Conservation (phyloP, 2,888 invertebrate genomes). For the Taphrorychus bicolor region DNA sequence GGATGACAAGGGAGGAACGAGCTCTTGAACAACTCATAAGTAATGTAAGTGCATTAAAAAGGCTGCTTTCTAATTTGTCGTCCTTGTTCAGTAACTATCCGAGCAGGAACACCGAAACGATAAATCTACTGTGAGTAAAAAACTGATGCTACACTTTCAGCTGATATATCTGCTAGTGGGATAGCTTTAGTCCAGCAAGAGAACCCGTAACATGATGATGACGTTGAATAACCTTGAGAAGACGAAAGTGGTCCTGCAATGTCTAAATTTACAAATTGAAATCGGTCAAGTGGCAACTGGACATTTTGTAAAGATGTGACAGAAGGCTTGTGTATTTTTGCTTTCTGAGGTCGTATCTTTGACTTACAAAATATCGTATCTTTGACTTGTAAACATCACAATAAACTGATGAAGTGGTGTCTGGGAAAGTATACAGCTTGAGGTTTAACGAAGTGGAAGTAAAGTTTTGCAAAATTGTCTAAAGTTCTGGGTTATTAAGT, state of each 20-base stretch:
- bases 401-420: not conserved
- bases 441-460: not conserved
- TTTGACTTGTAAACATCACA: not conserved
- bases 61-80: slow-evolving; percentile 10
- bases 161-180: slow-evolving; percentile 3
- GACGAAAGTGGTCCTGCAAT: no score
- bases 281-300: not conserved
- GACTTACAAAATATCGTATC: not conserved
- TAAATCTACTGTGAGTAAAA: slow-evolving; percentile 11
- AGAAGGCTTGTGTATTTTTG: slow-evolving; percentile 1
- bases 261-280: slow-evolving; percentile 1
- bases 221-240: no score
- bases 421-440: not conserved
- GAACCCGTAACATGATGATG: no score
- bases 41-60: not conserved
- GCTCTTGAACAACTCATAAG: not conserved
- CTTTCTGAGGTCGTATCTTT: not conserved
- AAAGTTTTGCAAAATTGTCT: not conserved
- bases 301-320: not conserved
- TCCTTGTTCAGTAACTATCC: slow-evolving; percentile 11
- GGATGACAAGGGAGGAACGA: not conserved
- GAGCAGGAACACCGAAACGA: not conserved
- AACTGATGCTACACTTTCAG: not conserved
- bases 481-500: not conserved
- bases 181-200: slow-evolving; percentile 14